Evolutionary conservation across 1,140 invertebrate genomes (phyloP), one percentile per base, ranked within the genome.

Genomic region (Cephus cinctus): DNA sequence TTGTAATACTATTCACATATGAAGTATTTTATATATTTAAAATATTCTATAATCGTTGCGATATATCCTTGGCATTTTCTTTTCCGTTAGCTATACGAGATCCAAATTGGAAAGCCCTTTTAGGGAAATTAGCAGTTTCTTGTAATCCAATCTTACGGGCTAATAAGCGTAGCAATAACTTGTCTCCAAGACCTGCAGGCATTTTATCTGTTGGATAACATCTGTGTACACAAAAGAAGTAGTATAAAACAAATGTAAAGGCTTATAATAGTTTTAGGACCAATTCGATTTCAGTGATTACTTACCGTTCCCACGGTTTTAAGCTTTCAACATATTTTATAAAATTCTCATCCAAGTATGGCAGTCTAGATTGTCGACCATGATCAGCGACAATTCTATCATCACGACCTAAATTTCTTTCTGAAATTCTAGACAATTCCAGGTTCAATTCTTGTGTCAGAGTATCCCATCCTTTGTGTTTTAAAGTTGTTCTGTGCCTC

Each of bases 91-190:
- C 95, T 59, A 98, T 96, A 65, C 90, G 81, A 1, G 94, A 95
- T n/a, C 96, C 96, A 83, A 99, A 98, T 72, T 99, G 96, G 39
- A 99, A 86, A 11, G 96, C 96, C 74, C 92, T 71, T 75, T 99
- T 99, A 32, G 90, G 89, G 35, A 91, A 81, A 35, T 69, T 66
- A 1, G 88, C 83, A 14, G 86, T 83, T 35, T 80, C 71, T 50
- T 63, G 69, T 3, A 92, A 71, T 6, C 90, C 90, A 15, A 96
- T 68, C 58, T 85, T 75, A 52, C 78, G 77, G 1, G 93, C 94
- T 30, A 85, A 72, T n/a, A 91, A 69, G 60, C 96, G 78, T 21
- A 99, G 75, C 25, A 98, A 76, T 34, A 96, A 72, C 76, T 99
- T 99, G 65, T 98, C 96, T n/a, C 96, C 96, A 40, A 93, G 53